A percentile compares a stretch with the other conserved stretches of the same genome.
phyloP scores from a whole-genome alignment of 2,888 invertebrate genomes.

The Eupithecia pulchellata region DNA sequence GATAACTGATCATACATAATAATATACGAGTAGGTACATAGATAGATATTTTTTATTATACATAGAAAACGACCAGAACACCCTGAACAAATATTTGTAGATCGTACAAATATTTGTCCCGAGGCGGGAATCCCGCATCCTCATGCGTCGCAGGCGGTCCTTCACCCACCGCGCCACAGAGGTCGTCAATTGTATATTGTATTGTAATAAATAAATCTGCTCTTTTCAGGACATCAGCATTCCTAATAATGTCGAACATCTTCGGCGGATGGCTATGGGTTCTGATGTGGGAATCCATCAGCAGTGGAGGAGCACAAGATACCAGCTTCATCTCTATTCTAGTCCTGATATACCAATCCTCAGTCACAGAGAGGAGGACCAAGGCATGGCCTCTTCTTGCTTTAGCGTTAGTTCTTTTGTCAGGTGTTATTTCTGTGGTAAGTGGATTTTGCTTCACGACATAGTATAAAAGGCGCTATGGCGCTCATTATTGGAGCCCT shows the following conservation, averaged over 20 bases:
- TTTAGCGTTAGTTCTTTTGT: slow-evolving; percentile 82
- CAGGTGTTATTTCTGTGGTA: slow-evolving; percentile 88
- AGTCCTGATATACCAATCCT: slow-evolving; percentile 86
- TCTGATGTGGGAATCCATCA: slow-evolving; percentile 82
- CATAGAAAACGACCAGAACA: too few species aligned
- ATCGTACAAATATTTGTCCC: too few species aligned
- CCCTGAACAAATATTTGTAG: too few species aligned
- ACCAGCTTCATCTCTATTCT: slow-evolving; percentile 85
- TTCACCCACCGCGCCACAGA: too few species aligned
- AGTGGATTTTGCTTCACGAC: slow-evolving; percentile 47
- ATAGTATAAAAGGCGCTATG: not conserved
- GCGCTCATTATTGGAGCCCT: too few species aligned
- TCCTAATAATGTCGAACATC: slow-evolving; percentile 83
- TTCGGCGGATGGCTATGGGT: slow-evolving; percentile 86
- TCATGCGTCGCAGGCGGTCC: too few species aligned
- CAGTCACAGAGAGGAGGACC: slow-evolving; percentile 72
- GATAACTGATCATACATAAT: too few species aligned
- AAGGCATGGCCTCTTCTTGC: slow-evolving; percentile 85
- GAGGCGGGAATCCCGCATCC: too few species aligned
- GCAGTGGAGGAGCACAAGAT: slow-evolving; percentile 71
- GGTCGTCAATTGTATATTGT: too few species aligned
- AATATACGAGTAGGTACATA: too few species aligned
- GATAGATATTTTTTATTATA: too few species aligned
- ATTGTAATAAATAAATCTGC: slow-evolving; percentile 21
- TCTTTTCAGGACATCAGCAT: slow-evolving; percentile 85